These are phyloP conservation scores for Dexiosoma caninum DNA, from an alignment of 2,888 invertebrate species.

Conservation along the genomic window DNA sequence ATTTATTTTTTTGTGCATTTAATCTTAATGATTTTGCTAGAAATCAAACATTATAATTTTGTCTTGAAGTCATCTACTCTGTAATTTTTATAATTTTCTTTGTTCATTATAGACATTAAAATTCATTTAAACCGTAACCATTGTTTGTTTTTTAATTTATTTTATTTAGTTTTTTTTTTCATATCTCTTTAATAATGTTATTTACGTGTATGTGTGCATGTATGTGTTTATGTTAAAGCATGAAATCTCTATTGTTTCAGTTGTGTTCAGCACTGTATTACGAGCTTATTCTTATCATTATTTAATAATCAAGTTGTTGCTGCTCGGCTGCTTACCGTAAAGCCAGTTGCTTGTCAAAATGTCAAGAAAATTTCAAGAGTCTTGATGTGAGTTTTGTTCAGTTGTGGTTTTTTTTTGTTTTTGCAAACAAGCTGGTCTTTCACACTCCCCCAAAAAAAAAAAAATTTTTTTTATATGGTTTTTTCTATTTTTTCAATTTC, in stretches of 20 bases:
- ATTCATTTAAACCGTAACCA: conserved; percentile 47
- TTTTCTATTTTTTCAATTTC: neutral
- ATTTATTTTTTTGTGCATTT: neutral
- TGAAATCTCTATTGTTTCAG: conserved; percentile 16
- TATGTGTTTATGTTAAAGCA: neutral
- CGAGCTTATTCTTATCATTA: conserved; percentile 49
- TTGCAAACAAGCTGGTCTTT: conserved; percentile 25
- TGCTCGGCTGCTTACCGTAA: conserved; percentile 35
- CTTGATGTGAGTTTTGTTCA: neutral
- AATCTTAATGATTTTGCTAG: conserved; percentile 33
- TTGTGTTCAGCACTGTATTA: conserved; percentile 10
- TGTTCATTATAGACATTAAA: conserved; percentile 51
- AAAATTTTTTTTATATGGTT: conserved; percentile 32
- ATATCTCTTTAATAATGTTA: neutral
- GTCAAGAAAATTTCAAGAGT: conserved; percentile 58
- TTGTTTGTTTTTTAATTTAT: too few relatives aligned
- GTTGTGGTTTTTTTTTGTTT: neutral
- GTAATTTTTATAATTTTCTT: conserved; percentile 50
- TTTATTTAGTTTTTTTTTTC: too few relatives aligned
- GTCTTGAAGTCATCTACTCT: conserved; percentile 26
- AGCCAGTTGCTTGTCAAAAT: conserved; percentile 58
- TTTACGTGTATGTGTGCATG: neutral
- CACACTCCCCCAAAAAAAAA: conserved; percentile 58
- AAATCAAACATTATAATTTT: conserved; percentile 42
- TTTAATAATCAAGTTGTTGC: conserved; percentile 51